These are phyloP conservation scores for Apeltes quadracus DNA, from an alignment of 2,113 vertebrate species.

Conservation along the genomic window DNA sequence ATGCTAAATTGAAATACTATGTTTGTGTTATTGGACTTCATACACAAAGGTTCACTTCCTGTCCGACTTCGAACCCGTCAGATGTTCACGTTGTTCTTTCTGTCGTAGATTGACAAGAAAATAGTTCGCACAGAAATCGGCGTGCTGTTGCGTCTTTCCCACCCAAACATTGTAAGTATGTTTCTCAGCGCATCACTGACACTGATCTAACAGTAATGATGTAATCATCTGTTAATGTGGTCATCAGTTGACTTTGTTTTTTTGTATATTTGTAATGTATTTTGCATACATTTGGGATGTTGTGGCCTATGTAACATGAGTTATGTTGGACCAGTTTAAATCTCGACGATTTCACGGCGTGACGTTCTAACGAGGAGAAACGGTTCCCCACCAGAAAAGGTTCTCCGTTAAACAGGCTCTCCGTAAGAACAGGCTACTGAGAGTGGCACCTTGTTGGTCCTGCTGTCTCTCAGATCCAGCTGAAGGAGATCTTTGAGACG, in stretches of 20 bases:
- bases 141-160: conserved; percentile 87
- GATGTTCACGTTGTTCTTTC: not conserved
- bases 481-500: conserved; percentile 92
- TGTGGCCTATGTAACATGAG: too few relatives aligned
- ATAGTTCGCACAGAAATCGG: conserved; percentile 90
- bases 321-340: not conserved
- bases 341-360: not conserved
- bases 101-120: conserved; percentile 88
- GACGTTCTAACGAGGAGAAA: too few relatives aligned
- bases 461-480: conserved; percentile 81
- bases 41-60: not conserved
- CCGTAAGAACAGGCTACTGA: not conserved
- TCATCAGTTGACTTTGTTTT: too few relatives aligned
- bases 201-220: too few relatives aligned
- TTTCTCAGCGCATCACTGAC: not conserved
- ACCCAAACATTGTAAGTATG: conserved; percentile 88
- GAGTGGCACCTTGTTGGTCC: not conserved
- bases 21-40: not conserved
- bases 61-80: not conserved
- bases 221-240: too few relatives aligned
- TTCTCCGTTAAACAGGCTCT: too few relatives aligned
- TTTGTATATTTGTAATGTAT: too few relatives aligned
- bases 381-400: not conserved
- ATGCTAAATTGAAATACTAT: too few relatives aligned
- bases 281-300: too few relatives aligned